These are phyloP conservation scores for Samia ricini DNA, from an alignment of 1,140 invertebrate species.

Conservation along the genomic window DNA sequence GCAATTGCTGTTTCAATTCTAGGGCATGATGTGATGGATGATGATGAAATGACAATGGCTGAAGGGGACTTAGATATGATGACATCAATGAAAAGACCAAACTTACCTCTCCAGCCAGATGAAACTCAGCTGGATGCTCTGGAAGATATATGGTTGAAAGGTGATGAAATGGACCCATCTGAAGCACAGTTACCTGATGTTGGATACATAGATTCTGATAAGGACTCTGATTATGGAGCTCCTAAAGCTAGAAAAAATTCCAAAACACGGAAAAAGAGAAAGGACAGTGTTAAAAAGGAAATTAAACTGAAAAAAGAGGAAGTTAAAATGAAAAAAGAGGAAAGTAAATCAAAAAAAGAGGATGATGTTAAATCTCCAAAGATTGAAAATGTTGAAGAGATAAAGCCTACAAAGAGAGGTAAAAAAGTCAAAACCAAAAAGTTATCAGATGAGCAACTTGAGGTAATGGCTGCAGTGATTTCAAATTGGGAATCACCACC, in stretches of 20 bases:
- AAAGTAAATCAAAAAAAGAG: slow-evolving; percentile 39
- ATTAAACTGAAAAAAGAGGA: slow-evolving; percentile 36
- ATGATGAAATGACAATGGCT: slow-evolving; percentile 75
- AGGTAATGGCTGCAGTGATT: slow-evolving; percentile 54
- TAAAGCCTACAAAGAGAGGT: slow-evolving; percentile 13
- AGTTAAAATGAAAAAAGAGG: slow-evolving; percentile 48
- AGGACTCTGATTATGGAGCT: slow-evolving; percentile 69
- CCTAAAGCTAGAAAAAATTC: slow-evolving; percentile 45
- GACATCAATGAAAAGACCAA: slow-evolving; percentile 75
- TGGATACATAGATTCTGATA: slow-evolving; percentile 68
- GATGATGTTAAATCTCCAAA: slow-evolving; percentile 28
- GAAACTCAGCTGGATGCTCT: slow-evolving; percentile 86
- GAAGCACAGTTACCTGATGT: slow-evolving; percentile 68
- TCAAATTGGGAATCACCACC: slow-evolving; percentile 61
- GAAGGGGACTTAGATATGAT: slow-evolving; percentile 76
- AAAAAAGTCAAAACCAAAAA: slow-evolving; percentile 56
- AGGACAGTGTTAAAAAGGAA: slow-evolving; percentile 48
- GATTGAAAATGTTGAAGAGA: slow-evolving; percentile 16
- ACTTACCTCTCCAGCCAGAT: slow-evolving; percentile 77
- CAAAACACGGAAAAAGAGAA: slow-evolving; percentile 47
- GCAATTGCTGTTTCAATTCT: slow-evolving; percentile 73
- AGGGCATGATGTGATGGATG: slow-evolving; percentile 70
- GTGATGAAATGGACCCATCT: slow-evolving; percentile 85
- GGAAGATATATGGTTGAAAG: slow-evolving; percentile 90
- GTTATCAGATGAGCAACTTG: slow-evolving; percentile 48